phyloP scores from a whole-genome alignment of 2,113 vertebrate genomes.

The Erpornis zantholeuca region DNA sequence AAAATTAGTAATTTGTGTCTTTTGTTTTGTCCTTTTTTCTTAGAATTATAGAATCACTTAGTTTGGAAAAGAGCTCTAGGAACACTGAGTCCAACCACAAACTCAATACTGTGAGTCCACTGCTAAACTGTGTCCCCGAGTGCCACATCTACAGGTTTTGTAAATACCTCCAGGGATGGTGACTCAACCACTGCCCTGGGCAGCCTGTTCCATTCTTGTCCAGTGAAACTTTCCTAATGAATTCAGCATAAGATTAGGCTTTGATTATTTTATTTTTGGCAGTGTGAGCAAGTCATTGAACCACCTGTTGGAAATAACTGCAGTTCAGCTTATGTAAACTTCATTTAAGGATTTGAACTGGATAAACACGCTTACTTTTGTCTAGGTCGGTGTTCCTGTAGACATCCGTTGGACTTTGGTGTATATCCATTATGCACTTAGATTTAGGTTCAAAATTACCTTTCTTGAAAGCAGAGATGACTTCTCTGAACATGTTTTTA shows the following conservation, averaged over 20 bases:
- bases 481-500: neutral
- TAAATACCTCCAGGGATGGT: neutral
- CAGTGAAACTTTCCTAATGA: neutral
- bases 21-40: neutral
- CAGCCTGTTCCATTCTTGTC: neutral
- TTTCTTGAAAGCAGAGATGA: neutral
- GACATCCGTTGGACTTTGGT: neutral
- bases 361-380: neutral
- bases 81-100: neutral
- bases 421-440: neutral
- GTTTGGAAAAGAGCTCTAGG: neutral
- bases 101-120: neutral
- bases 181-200: neutral
- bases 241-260: neutral
- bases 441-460: neutral
- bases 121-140: neutral
- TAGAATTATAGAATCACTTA: neutral
- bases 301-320: slow-evolving; percentile 41
- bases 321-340: slow-evolving; percentile 15
- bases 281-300: neutral
- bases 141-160: neutral
- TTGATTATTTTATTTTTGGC: slow-evolving; percentile 35
- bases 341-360: slow-evolving; percentile 1
- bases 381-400: neutral
- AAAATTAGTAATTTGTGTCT: neutral